phyloP scores from a whole-genome alignment of 2,797 vertebrate genomes.

The Tragopan temminckii region DNA sequence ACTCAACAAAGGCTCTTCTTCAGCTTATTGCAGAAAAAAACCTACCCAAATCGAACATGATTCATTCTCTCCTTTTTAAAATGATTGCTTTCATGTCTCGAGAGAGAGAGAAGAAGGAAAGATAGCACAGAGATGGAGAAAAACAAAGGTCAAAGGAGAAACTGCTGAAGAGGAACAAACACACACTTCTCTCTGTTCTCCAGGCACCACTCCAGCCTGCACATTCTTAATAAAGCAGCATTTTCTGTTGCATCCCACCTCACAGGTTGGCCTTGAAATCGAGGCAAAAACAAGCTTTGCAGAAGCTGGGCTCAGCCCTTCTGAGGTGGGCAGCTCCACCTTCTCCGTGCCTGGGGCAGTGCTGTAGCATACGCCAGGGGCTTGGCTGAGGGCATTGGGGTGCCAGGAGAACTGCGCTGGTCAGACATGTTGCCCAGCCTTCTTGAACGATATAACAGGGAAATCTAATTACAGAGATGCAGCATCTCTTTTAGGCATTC shows the following conservation, averaged over 20 bases:
- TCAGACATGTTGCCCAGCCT: neutral
- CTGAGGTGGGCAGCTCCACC: neutral
- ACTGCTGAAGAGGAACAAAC: slow-evolving; percentile 1
- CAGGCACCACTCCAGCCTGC: neutral
- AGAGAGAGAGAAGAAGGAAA: neutral
- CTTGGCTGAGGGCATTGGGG: neutral
- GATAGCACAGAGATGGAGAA: neutral
- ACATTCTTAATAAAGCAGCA: neutral
- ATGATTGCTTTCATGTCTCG: neutral
- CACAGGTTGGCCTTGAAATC: neutral
- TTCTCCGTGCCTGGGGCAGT: neutral
- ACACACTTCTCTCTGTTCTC: neutral
- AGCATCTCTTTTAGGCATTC: neutral
- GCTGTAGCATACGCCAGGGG: neutral
- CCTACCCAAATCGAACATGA: neutral
- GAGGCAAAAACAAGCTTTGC: neutral
- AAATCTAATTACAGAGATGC: neutral
- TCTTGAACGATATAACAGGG: neutral
- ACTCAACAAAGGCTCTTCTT: neutral
- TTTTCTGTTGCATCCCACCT: slow-evolving; percentile 29
- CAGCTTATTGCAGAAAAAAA: slow-evolving; percentile 14
- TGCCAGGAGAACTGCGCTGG: neutral
- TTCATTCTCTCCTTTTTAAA: neutral
- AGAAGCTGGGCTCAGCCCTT: neutral
- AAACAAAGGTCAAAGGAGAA: slow-evolving; percentile 47